phyloP scores from a whole-genome alignment of 1,140 invertebrate species.

The Andricus grossulariae region DNA sequence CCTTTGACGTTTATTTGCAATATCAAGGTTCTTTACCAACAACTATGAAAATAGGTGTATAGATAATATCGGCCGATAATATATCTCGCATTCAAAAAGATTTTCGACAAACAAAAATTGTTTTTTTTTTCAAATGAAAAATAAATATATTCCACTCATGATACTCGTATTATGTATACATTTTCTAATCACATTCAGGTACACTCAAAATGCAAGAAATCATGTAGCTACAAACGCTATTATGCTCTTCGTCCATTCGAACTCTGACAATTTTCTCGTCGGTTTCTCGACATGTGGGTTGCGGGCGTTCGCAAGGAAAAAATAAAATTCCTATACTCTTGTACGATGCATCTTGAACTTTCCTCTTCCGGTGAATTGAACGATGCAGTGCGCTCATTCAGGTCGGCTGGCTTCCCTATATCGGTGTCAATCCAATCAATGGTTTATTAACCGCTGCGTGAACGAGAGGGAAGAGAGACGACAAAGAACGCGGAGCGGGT shows the following conservation, averaged over 20 bases:
- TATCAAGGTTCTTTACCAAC: no score
- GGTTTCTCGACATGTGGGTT: not conserved
- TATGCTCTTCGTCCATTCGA: not conserved
- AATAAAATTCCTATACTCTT: no score
- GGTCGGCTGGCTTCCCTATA: conserved; percentile 42
- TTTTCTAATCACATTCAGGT: not conserved
- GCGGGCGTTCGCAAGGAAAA: not conserved
- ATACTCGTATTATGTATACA: no score
- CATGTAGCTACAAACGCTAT: not conserved
- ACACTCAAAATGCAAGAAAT: not conserved
- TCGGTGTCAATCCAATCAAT: conserved; percentile 73
- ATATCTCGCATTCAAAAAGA: no score
- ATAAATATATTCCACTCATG: no score
- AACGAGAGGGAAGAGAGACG: conserved; percentile 52
- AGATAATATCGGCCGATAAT: no score
- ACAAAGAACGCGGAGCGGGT: conserved; percentile 36
- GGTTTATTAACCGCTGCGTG: conserved; percentile 71
- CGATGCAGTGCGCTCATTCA: conserved; percentile 8
- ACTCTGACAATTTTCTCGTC: not conserved
- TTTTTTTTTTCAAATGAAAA: no score
- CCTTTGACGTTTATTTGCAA: no score
- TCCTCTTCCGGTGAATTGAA: conserved; percentile 9
- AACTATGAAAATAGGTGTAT: no score
- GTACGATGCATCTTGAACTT: conserved; percentile 2
- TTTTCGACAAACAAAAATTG: no score